Base-by-base conservation (phyloP, 2,797 vertebrate genomes). In the Pipistrellus pipistrellus region DNA sequence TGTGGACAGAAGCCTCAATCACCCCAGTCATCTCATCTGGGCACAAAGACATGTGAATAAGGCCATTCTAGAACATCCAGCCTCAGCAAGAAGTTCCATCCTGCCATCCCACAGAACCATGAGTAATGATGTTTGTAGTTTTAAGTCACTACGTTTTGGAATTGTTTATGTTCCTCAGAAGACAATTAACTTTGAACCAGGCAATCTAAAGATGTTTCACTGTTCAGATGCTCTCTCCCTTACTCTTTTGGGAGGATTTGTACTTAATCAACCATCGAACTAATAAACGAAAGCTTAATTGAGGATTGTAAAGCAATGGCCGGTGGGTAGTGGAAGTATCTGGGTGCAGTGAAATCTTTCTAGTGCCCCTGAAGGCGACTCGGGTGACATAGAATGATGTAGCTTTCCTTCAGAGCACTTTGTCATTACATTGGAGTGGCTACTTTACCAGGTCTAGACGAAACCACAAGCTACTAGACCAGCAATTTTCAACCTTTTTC, bases 121-220 rank as follows among this genome's bases (percentile, higher is more conserved):
- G 55, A 85, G 71, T 85, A 90, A 87, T 72, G 59, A 44, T 44
- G 8, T 69, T 76, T 71, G 35, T 87, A 30, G 30, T 91, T 64
- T 93, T 78, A 78, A 88, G 30, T 75, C 44, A 66, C 20, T 76
- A 84, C 3, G 8, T 68, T 91, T 87, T 89, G 41, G 71, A 88
- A 32, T 76, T 32, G 38, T 72, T 76, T 91, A 88, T 44, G 8
- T 90, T 35, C 71, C 64, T 93, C 78, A 66, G 81, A 83, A 77
- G 78, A 94, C 81, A 85, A 46, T 57, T 38, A 96, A 89, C 76
- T 91, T 46, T 81, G 59, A 95, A 66, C n/a, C 35, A 69, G n/a
- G 75, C 23, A 48, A 30, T 80, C 73, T 91, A 57, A 94, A 75
- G 15, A 57, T 83, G 21, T 89, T 94, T 80, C 66, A 90, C 44